Evolutionary conservation across 2,797 vertebrate genomes (phyloP), one percentile per base, ranked within the genome.

Genomic region (Crossoptilon crossoptilon): DNA sequence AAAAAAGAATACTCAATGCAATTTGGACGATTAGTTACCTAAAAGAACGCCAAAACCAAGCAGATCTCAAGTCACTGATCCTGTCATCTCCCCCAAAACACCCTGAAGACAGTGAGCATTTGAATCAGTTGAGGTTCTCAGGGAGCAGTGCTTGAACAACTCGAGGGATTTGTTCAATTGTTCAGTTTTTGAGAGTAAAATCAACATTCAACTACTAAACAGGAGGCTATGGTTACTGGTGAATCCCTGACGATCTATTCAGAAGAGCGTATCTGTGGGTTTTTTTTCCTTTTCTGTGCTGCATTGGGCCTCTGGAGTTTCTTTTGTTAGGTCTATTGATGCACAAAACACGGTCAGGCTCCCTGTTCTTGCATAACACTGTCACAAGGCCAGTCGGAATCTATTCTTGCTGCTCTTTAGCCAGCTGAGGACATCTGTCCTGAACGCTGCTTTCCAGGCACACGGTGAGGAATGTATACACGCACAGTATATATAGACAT

Each of bases 341-440:
- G 63, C 24, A 79, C 46, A 84, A 53, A 82, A 74, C 14, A 21
- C 4, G 67, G 63, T 68, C 55, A 1, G 82, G 43, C 64, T 84
- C 49, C 64, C 58, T n/a, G 13, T 44, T 91, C 51, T 64, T 71
- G 87, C 58, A 2, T 88, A 86, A 87, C 59, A 8, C 39, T 73
- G 77, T 91, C 94, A 88, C 55, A 67, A 81, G 80, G 84, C 64
- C 64, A 24, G 63, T 75, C 75, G 75, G 55, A 90, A 58, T 14
- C 63, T 76, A 33, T 75, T 84, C 83, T 88, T 67, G 4, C 63
- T 63, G 82, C 76, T 88, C 56, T 44, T 69, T 12, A 81, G 79
- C 73, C 93, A 96, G 91, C 85, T 94, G 94, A 95, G 74, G 77
- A 90, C 90, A 94, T 86, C 93, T 96, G 95, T 83, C 62, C 76